Evolutionary conservation across 2,888 invertebrate genomes (phyloP).

Genomic region (Brachynemurus nebulosus): DNA sequence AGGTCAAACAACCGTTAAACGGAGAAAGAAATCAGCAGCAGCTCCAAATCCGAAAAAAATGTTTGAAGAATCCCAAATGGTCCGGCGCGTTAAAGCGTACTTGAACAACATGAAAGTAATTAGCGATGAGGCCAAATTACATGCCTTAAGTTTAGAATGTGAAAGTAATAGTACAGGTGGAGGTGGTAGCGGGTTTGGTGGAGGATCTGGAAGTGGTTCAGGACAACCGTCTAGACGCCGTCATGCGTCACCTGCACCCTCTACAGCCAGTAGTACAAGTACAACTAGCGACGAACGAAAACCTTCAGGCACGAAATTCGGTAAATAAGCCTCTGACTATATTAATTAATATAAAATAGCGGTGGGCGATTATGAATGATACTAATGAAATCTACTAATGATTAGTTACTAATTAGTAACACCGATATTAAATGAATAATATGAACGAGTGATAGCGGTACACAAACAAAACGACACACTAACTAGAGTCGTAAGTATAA

Average conservation of each 20-base stretch:
- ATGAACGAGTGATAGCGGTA: too few species aligned
- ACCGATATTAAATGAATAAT: too few species aligned
- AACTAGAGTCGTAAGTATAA: too few species aligned
- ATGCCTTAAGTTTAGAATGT: conserved; percentile 79
- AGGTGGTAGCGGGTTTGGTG: conserved; percentile 15
- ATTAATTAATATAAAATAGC: neutral
- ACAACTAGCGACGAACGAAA: conserved; percentile 65
- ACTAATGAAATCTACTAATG: too few species aligned
- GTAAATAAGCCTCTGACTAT: conserved; percentile 21
- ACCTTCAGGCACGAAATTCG: conserved; percentile 49
- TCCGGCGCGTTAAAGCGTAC: conserved; percentile 90
- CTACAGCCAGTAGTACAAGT: conserved; percentile 83
- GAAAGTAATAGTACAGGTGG: conserved; percentile 45
- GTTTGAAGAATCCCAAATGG: conserved; percentile 99
- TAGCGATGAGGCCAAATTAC: conserved; percentile 81
- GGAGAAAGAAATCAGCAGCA: conserved; percentile 77
- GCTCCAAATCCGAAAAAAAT: conserved; percentile 94
- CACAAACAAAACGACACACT: too few species aligned
- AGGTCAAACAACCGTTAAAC: conserved; percentile 76
- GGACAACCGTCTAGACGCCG: conserved; percentile 47
- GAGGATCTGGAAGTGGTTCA: conserved; percentile 13
- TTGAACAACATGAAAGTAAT: conserved; percentile 83
- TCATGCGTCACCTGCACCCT: conserved; percentile 86
- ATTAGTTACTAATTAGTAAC: too few species aligned
- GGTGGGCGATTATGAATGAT: too few species aligned